These are phyloP conservation scores for Perizoma flavofasciatum DNA, from an alignment of 2,888 invertebrate species.

Conservation along the genomic window DNA sequence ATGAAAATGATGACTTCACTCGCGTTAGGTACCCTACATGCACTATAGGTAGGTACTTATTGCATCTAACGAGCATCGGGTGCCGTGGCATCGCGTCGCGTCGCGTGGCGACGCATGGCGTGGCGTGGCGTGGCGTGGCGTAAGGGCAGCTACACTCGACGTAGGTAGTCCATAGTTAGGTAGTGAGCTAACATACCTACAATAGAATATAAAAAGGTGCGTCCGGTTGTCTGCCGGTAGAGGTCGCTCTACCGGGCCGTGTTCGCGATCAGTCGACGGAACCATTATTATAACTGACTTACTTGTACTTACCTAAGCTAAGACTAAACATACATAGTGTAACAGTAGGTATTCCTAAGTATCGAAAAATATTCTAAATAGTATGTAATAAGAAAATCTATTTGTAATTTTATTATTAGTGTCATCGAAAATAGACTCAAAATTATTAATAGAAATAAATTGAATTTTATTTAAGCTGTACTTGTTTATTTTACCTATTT, in stretches of 20 bases:
- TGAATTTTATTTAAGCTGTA: conserved; percentile 40
- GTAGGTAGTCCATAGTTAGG: not conserved
- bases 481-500: no score
- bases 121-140: no score
- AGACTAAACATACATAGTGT: conserved; percentile 6
- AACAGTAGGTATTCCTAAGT: conserved; percentile 22
- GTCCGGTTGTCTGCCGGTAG: not conserved
- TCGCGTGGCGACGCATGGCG: no score
- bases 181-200: no score
- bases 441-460: conserved; percentile 47
- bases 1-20: no score
- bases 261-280: not conserved
- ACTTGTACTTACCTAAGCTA: conserved; percentile 1
- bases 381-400: conserved; percentile 27
- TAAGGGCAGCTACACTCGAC: not conserved
- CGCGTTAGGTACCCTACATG: no score
- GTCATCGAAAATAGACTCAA: conserved; percentile 50
- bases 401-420: conserved; percentile 39
- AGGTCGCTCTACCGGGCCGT: no score
- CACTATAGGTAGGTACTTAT: no score
- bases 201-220: no score
- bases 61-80: no score
- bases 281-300: not conserved
- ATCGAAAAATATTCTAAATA: conserved; percentile 40
- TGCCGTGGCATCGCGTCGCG: no score